Evolutionary conservation across 2,797 vertebrate genomes (phyloP), one percentile per base, ranked within the genome.

Genomic region (Pelochelys cantorii): DNA sequence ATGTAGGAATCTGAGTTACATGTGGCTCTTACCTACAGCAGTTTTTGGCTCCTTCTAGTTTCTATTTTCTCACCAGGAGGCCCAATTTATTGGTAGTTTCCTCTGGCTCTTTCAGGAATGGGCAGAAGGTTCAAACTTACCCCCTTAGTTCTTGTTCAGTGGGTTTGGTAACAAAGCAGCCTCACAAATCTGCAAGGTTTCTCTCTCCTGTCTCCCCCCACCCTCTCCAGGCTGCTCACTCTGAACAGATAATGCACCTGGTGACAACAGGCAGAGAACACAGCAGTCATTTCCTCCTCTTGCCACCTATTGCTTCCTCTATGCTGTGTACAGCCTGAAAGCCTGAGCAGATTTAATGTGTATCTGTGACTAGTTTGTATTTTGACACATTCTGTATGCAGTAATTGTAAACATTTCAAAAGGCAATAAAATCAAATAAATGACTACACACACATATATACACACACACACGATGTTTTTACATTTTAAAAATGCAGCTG

Each of bases 241-340:
- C 95, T 93, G 95, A 97, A 93, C 96, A 96, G 96, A 71, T 71
- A 37, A 71, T 37, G 18, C 34, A 96, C 90, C 74, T 52, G 74
- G 96, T 22, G 92, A 94, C 95, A 27, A 92, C 95, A 93, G 96
- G 95, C 97, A 96, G 95, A 96, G 95, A 74, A 96, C 93, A 86
- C 1, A 97, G 92, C 93, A 94, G 94, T 85, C 57, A 95, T 97
- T 96, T 97, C 95, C 91, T 96, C 96, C 95, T 94, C 75, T 84
- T 87, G 85, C 88, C 95, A 37, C 91, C 96, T 96, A 92, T 96
- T 97, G 96, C 86, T 95, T 96, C 80, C 80, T 95, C 18, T 71
- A 37, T 95, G 95, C 90, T 87, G 92, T 94, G 96, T 93, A 92
- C 90, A 82, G 60, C 18, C 15, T 82, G 57, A 52, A 82, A 81